Conservation (phyloP, 1,140 invertebrate genomes). For the Drosophila chauvacae region DNA sequence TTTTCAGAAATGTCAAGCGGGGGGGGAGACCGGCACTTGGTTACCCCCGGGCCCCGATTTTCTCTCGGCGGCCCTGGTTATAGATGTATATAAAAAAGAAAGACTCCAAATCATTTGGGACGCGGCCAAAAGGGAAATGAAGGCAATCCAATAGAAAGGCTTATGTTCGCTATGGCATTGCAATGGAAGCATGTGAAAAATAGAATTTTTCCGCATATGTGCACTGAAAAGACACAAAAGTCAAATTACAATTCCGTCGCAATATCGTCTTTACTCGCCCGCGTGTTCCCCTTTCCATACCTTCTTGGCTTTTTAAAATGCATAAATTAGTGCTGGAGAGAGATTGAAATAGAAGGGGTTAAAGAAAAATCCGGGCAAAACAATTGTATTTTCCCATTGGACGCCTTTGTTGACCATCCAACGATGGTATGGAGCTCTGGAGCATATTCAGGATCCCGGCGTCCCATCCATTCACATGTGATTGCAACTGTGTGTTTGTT, state of each 20-base stretch:
- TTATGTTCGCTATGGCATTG: slow-evolving; percentile 29
- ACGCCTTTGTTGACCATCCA: slow-evolving; percentile 44
- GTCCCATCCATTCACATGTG: slow-evolving; percentile 14
- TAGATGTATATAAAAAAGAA: background rate
- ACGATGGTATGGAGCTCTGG: slow-evolving; percentile 16
- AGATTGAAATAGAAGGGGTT: slow-evolving; percentile 40
- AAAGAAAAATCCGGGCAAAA: slow-evolving; percentile 46
- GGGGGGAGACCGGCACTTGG: too few species aligned
- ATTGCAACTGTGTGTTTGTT: slow-evolving; percentile 38
- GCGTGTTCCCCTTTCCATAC: background rate
- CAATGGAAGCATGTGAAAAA: slow-evolving; percentile 73
- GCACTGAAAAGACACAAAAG: slow-evolving; percentile 56
- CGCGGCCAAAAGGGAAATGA: background rate
- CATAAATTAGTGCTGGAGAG: slow-evolving; percentile 63
- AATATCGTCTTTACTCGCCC: slow-evolving; percentile 14
- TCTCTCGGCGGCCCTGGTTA: too few species aligned
- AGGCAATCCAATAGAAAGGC: slow-evolving; percentile 5
- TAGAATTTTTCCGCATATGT: slow-evolving; percentile 68
- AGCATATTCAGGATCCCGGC: slow-evolving; percentile 19
- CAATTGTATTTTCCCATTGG: slow-evolving; percentile 66
- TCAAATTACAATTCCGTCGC: slow-evolving; percentile 48
- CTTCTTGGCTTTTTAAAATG: slow-evolving; percentile 62
- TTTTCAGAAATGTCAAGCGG: too few species aligned
- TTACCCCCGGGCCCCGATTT: too few species aligned
- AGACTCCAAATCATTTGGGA: background rate